Evolutionary conservation across 2,888 invertebrate species (phyloP), one percentile per base, ranked within the genome.

Genomic region (Amphiduros pacificus): DNA sequence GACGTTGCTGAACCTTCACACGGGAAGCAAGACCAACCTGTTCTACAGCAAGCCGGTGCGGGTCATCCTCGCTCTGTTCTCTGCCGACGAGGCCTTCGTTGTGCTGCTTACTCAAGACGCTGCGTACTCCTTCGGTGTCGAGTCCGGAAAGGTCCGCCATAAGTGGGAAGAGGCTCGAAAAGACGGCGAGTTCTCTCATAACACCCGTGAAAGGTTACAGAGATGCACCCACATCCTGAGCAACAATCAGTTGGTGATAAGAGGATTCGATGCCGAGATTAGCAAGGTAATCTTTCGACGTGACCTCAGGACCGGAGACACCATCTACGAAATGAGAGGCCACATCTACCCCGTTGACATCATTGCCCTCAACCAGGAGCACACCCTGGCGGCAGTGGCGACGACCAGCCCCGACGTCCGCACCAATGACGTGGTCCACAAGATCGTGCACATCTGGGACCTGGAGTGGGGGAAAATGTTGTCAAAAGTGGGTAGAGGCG

Each of bases 401-500:
- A 36, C 17, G 36, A 17, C 36, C 9, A 36, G 17, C n/a, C n/a
- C n/a, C n/a, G n/a, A 44, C n/a, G 6, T 44, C 44, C n/a, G n/a
- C 44, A n/a, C 44, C n/a, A 5, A 22, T 5, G 44, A 44, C n/a
- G n/a, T n/a, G n/a, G n/a, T n/a, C n/a, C n/a, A n/a, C 6, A 44
- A 44, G n/a, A n/a, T 20, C 5, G 44, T 22, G 20, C n/a, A 6
- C n/a, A 44, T 44, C 44, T 44, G 44, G 44, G 44, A 44, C n/a
- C 44, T 44, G 44, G 44, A 44, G 44, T 44, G 44, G 44, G 44
- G 44, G 20, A 44, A 44, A 44, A n/a, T 20, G 44, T n/a, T 44
- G 44, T 44, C 44, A 6, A 44, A 44, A 17, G 5, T 44, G n/a
- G 44, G 44, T 5, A 5, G 44, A 17, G 44, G 44, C n/a, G 20